Evolutionary conservation across 2,888 invertebrate genomes (phyloP).

Genomic region (Cetonia aurata): DNA sequence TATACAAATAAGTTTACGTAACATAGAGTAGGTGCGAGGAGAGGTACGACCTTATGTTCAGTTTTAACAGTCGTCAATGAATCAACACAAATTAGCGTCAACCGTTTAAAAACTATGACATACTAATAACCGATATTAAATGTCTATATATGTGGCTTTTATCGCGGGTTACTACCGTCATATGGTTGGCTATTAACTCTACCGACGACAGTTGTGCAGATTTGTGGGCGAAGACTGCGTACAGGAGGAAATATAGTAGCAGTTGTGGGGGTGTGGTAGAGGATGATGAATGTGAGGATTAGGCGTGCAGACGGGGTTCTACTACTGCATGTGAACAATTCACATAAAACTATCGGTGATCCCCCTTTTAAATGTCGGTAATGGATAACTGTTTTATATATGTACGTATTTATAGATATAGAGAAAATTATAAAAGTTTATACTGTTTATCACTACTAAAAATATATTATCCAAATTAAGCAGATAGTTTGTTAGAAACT

Average conservation of each 20-base stretch:
- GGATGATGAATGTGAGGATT: conserved; percentile 53
- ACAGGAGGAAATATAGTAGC: conserved; percentile 48
- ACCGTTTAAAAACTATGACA: conserved; percentile 45
- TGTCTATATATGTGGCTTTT: conserved; percentile 47
- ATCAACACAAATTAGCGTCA: conserved; percentile 43
- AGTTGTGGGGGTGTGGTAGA: conserved; percentile 57
- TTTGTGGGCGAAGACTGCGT: conserved; percentile 50
- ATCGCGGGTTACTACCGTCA: conserved; percentile 48
- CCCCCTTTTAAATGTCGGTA: conserved; percentile 33
- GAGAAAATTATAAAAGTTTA: not conserved
- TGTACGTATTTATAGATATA: not conserved
- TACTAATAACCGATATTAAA: conserved; percentile 50
- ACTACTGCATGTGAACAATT: not conserved
- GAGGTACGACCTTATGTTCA: no score
- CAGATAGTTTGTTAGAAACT: not conserved
- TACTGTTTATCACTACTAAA: not conserved
- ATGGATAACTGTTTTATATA: conserved; percentile 8
- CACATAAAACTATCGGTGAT: conserved; percentile 32
- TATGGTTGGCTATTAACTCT: conserved; percentile 52
- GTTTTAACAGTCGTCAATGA: conserved; percentile 18
- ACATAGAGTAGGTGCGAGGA: no score
- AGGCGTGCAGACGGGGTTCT: conserved; percentile 18
- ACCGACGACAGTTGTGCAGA: conserved; percentile 55
- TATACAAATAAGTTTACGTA: no score
- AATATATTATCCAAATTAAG: not conserved